Conservation (phyloP, 2,888 invertebrate genomes). For the Actias luna region DNA sequence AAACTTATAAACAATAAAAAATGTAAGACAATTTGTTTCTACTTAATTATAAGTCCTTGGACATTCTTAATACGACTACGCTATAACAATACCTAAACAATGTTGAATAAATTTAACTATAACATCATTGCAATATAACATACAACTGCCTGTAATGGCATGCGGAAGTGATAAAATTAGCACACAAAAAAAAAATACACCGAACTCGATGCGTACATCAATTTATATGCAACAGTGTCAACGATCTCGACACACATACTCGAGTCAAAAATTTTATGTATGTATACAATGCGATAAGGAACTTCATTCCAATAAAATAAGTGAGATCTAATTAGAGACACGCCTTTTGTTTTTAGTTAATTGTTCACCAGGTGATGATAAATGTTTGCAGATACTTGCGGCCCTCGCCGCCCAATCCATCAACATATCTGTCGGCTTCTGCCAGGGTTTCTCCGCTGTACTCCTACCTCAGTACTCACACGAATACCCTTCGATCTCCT, state of each 20-base stretch:
- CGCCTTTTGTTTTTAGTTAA: not conserved
- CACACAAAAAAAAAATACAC: not conserved
- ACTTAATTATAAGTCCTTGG: no score
- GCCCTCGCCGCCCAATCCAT: conserved; percentile 88
- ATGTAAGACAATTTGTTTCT: no score
- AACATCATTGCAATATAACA: not conserved
- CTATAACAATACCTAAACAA: no score
- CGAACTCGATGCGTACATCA: not conserved
- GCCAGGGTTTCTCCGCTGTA: conserved; percentile 89
- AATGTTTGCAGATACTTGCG: conserved; percentile 82
- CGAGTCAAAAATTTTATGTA: not conserved
- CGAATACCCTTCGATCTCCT: conserved; percentile 78
- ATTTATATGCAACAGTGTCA: not conserved
- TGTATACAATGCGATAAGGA: not conserved
- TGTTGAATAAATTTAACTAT: not conserved
- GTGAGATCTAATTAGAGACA: not conserved
- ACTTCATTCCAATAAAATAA: no score
- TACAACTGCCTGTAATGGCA: not conserved
- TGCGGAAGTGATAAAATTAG: not conserved
- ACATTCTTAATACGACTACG: no score
- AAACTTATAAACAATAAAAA: no score
- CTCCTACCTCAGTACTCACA: conserved; percentile 85
- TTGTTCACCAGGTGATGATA: conserved; percentile 37
- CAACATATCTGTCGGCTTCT: conserved; percentile 88
- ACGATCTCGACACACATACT: not conserved